Percentiles rank a stretch among this genome's conserved stretches.
Conservation (phyloP, 1,140 invertebrate genomes). For the Caenorhabditis tropicalis region DNA sequence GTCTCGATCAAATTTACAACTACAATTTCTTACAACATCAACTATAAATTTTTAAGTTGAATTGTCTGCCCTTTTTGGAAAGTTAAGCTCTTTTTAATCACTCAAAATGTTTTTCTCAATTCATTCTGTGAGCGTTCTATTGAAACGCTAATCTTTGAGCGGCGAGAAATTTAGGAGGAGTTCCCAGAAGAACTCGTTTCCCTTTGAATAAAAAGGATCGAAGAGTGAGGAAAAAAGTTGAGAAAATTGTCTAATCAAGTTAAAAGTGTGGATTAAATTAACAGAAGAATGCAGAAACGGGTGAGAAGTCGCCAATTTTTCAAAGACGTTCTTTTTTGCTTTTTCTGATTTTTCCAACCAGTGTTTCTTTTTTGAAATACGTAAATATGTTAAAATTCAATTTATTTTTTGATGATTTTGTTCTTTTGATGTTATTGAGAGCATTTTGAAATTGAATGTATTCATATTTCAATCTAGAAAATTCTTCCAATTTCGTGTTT, state of each 20-base stretch:
- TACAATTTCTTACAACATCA: background rate
- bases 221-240: background rate
- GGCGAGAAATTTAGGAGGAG: background rate
- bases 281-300: background rate
- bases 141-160: background rate
- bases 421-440: background rate
- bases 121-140: background rate
- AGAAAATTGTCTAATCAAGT: background rate
- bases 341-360: background rate
- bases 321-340: background rate
- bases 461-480: no score
- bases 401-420: no score
- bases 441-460: background rate
- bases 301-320: background rate
- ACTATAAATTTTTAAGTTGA: background rate
- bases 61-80: background rate
- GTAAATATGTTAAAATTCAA: no score
- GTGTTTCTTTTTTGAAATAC: background rate
- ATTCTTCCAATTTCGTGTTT: no score
- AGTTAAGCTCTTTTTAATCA: background rate
- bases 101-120: background rate
- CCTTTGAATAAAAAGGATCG: background rate
- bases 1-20: background rate
- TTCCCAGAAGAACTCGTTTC: background rate
- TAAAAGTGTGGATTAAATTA: conserved; percentile 23